phyloP scores from a whole-genome alignment of 2,888 invertebrate species.

The Volucella bombylans region DNA sequence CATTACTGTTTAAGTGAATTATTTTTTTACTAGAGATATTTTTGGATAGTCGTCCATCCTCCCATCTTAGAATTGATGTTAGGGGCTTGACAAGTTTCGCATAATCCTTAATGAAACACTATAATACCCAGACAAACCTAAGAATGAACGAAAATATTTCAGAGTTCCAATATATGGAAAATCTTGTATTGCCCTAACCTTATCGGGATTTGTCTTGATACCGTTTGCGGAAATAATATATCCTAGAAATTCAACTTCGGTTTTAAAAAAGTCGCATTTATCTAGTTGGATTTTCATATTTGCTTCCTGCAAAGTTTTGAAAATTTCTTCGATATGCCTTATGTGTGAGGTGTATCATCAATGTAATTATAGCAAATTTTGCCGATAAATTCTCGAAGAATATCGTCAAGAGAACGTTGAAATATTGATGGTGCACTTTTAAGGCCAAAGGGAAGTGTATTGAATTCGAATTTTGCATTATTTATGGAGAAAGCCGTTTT shows the following conservation, averaged over 20 bases:
- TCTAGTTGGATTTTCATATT: constrained; percentile 57
- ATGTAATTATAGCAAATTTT: constrained; percentile 53
- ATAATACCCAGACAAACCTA: constrained; percentile 42
- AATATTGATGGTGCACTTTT: constrained; percentile 64
- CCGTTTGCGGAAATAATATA: constrained; percentile 61
- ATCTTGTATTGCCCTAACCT: constrained; percentile 48
- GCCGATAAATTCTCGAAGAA: constrained; percentile 50
- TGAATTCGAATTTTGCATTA: constrained; percentile 57
- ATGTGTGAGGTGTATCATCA: constrained; percentile 50
- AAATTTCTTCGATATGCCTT: constrained; percentile 44
- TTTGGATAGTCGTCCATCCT: constrained; percentile 54
- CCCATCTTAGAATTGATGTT: too few relatives aligned
- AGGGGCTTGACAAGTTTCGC: too few relatives aligned
- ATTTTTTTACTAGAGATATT: constrained; percentile 40
- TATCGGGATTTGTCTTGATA: constrained; percentile 53
- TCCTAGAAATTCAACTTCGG: constrained; percentile 54
- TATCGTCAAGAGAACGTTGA: constrained; percentile 60
- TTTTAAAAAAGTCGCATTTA: constrained; percentile 60
- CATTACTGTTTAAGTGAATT: constrained; percentile 22
- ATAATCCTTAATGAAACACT: constrained; percentile 48
- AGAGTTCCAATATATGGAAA: constrained; percentile 47
- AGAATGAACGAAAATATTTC: constrained; percentile 42
- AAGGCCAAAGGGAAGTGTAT: constrained; percentile 48
- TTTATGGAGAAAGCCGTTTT: constrained; percentile 59
- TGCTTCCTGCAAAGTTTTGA: constrained; percentile 26